Evolutionary conservation across 2,888 invertebrate genomes (phyloP).

Genomic region (Chrysomela aeneicollis): DNA sequence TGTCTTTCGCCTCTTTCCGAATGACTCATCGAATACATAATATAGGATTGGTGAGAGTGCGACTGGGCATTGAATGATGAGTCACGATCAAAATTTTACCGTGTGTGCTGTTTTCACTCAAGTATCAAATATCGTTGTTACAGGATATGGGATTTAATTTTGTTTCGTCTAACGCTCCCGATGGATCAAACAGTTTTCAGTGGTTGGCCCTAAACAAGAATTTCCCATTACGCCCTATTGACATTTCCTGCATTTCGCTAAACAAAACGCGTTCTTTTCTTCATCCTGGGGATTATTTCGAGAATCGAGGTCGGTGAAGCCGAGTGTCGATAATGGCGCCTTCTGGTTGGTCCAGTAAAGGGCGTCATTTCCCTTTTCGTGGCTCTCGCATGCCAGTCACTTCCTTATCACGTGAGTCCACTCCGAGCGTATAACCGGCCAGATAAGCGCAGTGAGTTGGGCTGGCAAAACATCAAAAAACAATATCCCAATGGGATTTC

Average conservation of each 20-base stretch:
- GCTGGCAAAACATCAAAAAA: conserved; percentile 44
- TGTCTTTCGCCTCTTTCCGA: background rate
- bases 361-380: conserved; percentile 51
- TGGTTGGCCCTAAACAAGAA: background rate
- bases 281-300: conserved; percentile 2
- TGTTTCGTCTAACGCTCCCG: background rate
- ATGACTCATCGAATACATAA: background rate
- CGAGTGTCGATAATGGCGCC: conserved; percentile 29
- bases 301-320: background rate
- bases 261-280: conserved; percentile 3
- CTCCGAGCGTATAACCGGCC: conserved; percentile 37
- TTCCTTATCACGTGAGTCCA: conserved; percentile 48
- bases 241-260: background rate
- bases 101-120: background rate
- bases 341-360: conserved; percentile 30
- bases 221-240: conserved; percentile 2
- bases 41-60: too few relatives aligned
- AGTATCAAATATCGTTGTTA: background rate
- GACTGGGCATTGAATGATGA: too few relatives aligned
- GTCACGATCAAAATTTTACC: too few relatives aligned
- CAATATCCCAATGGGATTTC: conserved; percentile 34
- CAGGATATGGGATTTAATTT: background rate
- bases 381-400: conserved; percentile 48
- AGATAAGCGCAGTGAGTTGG: conserved; percentile 43
- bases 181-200: background rate